Conservation (phyloP, 1,140 invertebrate species). For the Zaprionus ornatus region DNA sequence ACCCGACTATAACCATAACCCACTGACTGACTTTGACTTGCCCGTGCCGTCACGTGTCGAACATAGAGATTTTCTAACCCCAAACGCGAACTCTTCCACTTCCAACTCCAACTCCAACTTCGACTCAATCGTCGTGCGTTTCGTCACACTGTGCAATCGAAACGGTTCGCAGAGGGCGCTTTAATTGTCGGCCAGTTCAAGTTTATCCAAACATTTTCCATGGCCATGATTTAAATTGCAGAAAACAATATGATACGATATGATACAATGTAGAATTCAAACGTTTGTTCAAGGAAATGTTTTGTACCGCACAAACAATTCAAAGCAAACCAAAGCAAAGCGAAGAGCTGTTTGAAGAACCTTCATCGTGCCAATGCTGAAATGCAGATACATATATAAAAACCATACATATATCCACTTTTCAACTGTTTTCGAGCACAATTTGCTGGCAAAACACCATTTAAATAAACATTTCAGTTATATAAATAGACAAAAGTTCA, state of each 20-base stretch:
- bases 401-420: not conserved
- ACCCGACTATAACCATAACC: conserved; percentile 59
- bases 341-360: conserved; percentile 32
- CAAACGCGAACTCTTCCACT: conserved; percentile 1
- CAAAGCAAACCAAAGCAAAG: conserved; percentile 11
- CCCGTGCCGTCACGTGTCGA: conserved; percentile 49
- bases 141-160: conserved; percentile 50
- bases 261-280: conserved; percentile 30
- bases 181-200: conserved; percentile 59
- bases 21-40: conserved; percentile 66
- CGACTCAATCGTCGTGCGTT: conserved; percentile 27
- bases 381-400: not conserved
- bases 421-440: conserved; percentile 2
- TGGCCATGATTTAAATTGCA: conserved; percentile 34
- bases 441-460: conserved; percentile 9
- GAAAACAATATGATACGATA: conserved; percentile 1
- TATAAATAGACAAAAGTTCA: conserved; percentile 7
- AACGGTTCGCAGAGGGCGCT: not conserved
- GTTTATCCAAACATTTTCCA: conserved; percentile 70
- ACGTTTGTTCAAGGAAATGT: conserved; percentile 27
- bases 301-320: conserved; percentile 1
- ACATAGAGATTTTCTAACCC: conserved; percentile 62
- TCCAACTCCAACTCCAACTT: conserved; percentile 2
- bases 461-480: not conserved
- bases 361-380: conserved; percentile 21